Evolutionary conservation across 2,888 invertebrate species (phyloP).

Genomic region (Tipula helvola): DNA sequence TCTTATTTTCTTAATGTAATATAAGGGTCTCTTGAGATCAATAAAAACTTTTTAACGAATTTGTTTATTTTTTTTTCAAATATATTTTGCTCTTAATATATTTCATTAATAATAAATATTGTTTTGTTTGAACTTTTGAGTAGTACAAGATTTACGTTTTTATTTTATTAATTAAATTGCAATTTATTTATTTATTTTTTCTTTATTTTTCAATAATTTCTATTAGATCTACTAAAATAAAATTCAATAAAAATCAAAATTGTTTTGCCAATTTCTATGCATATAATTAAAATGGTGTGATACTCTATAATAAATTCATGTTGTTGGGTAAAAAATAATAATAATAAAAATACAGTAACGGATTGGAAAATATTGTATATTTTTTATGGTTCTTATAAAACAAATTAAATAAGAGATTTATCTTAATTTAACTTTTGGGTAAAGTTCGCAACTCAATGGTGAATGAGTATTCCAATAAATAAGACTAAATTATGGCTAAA

Average conservation of each 20-base stretch:
- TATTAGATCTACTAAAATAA: background rate
- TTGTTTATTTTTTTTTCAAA: background rate
- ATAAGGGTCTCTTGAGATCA: background rate
- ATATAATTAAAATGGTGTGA: background rate
- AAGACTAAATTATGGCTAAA: too few relatives aligned
- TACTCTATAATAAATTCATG: background rate
- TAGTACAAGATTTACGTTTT: background rate
- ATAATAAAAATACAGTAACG: background rate
- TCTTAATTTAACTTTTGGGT: too few relatives aligned
- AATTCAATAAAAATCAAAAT: background rate
- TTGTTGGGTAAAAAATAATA: background rate
- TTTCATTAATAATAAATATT: background rate
- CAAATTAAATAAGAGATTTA: too few relatives aligned
- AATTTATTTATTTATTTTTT: background rate
- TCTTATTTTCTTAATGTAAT: background rate
- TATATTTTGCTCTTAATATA: background rate
- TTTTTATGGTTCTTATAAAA: too few relatives aligned
- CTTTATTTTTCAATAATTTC: background rate
- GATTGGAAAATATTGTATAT: too few relatives aligned
- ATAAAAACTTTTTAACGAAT: background rate
- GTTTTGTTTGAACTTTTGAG: background rate
- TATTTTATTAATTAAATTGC: background rate
- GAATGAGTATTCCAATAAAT: too few relatives aligned
- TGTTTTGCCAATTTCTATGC: background rate
- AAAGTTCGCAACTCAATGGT: too few relatives aligned